These are phyloP conservation scores for Strigamia maritima DNA, from an alignment of 2,888 invertebrate genomes.

Conservation along the genomic window DNA sequence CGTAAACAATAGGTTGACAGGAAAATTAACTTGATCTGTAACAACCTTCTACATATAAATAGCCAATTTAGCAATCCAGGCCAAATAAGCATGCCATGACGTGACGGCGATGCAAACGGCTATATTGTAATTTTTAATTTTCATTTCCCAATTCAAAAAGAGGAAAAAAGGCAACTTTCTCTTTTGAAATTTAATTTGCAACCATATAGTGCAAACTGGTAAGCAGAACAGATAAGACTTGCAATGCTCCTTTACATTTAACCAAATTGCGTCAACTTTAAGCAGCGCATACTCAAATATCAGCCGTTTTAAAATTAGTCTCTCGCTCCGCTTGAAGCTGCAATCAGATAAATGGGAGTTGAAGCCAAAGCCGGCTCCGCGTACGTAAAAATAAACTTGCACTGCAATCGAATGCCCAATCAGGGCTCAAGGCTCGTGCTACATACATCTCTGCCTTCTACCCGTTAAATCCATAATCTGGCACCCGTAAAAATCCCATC, in stretches of 20 bases:
- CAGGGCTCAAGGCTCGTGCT: constrained; percentile 11
- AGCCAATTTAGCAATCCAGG: constrained; percentile 2
- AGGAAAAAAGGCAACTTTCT: not conserved
- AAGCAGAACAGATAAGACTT: not conserved
- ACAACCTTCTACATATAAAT: constrained; percentile 27
- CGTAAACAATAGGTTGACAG: constrained; percentile 17
- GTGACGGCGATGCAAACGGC: not conserved
- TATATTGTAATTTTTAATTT: not conserved
- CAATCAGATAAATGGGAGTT: constrained; percentile 27
- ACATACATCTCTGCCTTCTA: not conserved
- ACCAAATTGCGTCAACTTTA: constrained; percentile 18
- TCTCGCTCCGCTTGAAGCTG: constrained; percentile 13
- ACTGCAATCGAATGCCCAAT: constrained; percentile 29
- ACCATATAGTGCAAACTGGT: not conserved
- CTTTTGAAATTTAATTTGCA: constrained; percentile 4
- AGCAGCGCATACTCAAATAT: constrained; percentile 12
- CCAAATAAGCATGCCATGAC: constrained; percentile 8
- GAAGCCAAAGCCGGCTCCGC: constrained; percentile 22
- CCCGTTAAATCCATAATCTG: not conserved
- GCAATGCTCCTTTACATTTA: not conserved
- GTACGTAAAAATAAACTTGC: constrained; percentile 27
- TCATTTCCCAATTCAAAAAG: not conserved
- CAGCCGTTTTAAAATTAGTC: constrained; percentile 27
- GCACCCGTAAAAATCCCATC: not conserved
- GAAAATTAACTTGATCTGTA: constrained; percentile 24